Base-by-base conservation (phyloP, 2,888 invertebrate genomes). In the Celastrina argiolus region DNA sequence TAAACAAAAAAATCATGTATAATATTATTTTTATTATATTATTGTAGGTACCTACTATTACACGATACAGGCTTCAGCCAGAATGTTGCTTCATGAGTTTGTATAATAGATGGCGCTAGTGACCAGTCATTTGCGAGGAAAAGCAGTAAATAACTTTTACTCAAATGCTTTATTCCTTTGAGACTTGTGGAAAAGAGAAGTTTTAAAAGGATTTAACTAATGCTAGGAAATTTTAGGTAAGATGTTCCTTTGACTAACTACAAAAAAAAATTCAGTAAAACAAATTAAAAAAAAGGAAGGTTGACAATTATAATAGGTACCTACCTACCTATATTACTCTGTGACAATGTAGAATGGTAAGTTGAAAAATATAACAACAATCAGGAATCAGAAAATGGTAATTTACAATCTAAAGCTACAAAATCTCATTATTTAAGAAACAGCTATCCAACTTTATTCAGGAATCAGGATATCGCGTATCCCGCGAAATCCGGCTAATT, bases 401-500 rank as follows among this genome's bases (percentile, higher is more conserved):
- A 14, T 5, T 51, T 14, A 26, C 61, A 61, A 61, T 61, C n/a
- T 6, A 12, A 6, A 26, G 22, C 18, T n/a, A 22, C 22, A 39
- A 61, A 61, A 61, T 12, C 61, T 36, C 61, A 61, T 61, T 61
- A 61, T 61, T 61, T 61, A 61, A 61, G 61, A 61, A 61, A 39
- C 61, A 61, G 39, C 36, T 61, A 34, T 51, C 39, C 28, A 63
- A 64, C 51, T 56, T 41, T 39, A 65, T 31, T 34, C 66, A 41
- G 14, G 63, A 63, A 36, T 63, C 61, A 51, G 67, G 68, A 69
- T 73, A 78, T 79, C 74, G 51, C 51, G 22, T 51, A 51, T 51
- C 78, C 76, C 74, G 74, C 73, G 70, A 73, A 80, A 81, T 77
- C 78, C 79, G 74, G 74, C 77, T 80, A 82, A 83, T 84, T 80